phyloP scores from a whole-genome alignment of 2,888 invertebrate genomes.

The Dasysyrphus tricinctus region DNA sequence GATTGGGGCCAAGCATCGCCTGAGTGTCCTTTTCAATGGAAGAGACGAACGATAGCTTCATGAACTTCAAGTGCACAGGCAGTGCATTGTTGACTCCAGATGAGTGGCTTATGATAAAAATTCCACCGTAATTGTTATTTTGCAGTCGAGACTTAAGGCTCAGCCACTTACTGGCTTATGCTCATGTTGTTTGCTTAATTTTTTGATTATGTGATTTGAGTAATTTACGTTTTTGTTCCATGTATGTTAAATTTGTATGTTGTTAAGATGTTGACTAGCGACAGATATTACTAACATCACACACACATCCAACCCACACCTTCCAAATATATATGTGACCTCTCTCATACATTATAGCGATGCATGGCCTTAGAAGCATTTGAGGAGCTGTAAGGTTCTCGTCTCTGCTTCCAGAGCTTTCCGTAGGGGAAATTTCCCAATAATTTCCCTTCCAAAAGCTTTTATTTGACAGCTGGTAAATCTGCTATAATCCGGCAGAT shows the following conservation, averaged over 20 bases:
- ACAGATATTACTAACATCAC: not conserved
- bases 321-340: constrained; percentile 24
- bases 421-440: too few species aligned
- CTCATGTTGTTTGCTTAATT: constrained; percentile 38
- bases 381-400: not conserved
- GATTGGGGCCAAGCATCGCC: constrained; percentile 83
- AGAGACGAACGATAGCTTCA: constrained; percentile 85
- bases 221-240: constrained; percentile 43
- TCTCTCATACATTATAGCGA: constrained; percentile 39
- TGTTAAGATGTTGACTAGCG: constrained; percentile 46
- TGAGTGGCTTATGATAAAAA: constrained; percentile 90
- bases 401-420: too few species aligned
- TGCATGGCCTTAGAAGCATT: constrained; percentile 14
- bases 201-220: constrained; percentile 57
- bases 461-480: too few species aligned
- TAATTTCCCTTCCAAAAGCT: too few species aligned
- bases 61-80: constrained; percentile 80
- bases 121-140: constrained; percentile 81
- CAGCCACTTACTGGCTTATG: not conserved
- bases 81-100: constrained; percentile 87
- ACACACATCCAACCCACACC: constrained; percentile 45
- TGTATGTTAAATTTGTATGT: constrained; percentile 29
- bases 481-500: too few species aligned
- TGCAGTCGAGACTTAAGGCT: constrained; percentile 79
- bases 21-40: constrained; percentile 86